phyloP scores from a whole-genome alignment of 2,113 vertebrate species.

The Gopherus evgoodei region DNA sequence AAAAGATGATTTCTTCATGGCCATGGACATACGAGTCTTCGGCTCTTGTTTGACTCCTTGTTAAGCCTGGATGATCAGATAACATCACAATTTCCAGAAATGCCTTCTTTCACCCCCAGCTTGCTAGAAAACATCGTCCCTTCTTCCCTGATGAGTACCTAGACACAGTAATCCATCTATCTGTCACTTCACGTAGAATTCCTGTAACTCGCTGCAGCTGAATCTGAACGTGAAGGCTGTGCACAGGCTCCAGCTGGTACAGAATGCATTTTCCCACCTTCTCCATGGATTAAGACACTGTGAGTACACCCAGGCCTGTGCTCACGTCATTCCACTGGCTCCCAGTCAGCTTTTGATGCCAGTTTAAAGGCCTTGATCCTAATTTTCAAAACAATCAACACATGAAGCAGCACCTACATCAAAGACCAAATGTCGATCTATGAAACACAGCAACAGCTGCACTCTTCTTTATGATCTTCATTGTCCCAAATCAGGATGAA shows the following conservation, averaged over 20 bases:
- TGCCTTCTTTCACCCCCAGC: neutral
- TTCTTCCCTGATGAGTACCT: neutral
- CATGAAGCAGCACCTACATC: neutral
- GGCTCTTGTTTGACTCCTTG: neutral
- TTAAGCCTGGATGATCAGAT: neutral
- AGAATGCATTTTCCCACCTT: neutral
- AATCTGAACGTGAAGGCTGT: neutral
- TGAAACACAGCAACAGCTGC: neutral
- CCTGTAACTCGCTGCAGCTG: fast-evolving
- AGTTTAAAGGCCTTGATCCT: neutral
- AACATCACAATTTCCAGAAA: neutral
- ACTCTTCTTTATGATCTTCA: neutral
- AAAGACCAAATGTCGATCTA: neutral
- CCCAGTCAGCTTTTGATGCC: neutral
- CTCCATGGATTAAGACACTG: neutral
- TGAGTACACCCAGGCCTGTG: fast-evolving
- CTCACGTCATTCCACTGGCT: neutral
- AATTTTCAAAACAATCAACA: neutral
- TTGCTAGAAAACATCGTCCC: neutral
- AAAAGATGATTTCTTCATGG: neutral
- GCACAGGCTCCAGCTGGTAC: neutral
- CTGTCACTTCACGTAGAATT: neutral
- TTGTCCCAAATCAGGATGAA: too few species aligned
- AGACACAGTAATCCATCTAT: neutral
- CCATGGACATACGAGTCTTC: neutral